Evolutionary conservation across 2,888 invertebrate species (phyloP).

Genomic region (Lamproptera curius): DNA sequence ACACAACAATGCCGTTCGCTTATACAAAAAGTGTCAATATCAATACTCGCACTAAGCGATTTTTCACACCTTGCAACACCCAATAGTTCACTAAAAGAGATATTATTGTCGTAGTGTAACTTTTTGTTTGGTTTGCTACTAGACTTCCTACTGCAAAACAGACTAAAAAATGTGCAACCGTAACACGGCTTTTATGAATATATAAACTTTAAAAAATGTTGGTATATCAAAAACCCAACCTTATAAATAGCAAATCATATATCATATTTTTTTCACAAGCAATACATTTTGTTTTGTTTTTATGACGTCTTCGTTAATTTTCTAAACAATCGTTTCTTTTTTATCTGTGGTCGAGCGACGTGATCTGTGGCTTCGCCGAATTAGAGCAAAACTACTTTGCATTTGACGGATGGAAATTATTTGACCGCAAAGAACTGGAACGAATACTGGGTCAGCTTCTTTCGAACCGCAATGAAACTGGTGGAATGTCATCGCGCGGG

Average conservation of each 20-base stretch:
- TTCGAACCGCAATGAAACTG: conserved; percentile 6
- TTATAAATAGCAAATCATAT: too few species aligned
- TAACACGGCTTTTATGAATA: not conserved
- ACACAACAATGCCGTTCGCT: conserved; percentile 30
- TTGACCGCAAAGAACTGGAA: conserved; percentile 6
- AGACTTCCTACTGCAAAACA: not conserved
- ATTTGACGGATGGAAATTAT: conserved; percentile 4
- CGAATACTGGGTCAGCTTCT: not conserved
- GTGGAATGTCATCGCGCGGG: not conserved
- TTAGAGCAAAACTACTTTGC: not conserved
- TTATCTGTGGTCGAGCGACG: too few species aligned
- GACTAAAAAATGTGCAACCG: not conserved
- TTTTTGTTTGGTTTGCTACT: not conserved
- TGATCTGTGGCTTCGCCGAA: too few species aligned
- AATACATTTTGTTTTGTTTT: too few species aligned
- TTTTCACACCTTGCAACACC: conserved; percentile 34
- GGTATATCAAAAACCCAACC: too few species aligned
- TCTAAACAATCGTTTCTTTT: too few species aligned
- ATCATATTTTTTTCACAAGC: too few species aligned
- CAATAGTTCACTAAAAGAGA: not conserved
- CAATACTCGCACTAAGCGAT: conserved; percentile 33
- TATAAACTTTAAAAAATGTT: not conserved
- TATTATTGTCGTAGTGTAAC: not conserved
- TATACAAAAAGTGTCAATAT: conserved; percentile 30
- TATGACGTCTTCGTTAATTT: too few species aligned